phyloP scores from a whole-genome alignment of 2,113 vertebrate species.

The Chlamydotis undulata region DNA sequence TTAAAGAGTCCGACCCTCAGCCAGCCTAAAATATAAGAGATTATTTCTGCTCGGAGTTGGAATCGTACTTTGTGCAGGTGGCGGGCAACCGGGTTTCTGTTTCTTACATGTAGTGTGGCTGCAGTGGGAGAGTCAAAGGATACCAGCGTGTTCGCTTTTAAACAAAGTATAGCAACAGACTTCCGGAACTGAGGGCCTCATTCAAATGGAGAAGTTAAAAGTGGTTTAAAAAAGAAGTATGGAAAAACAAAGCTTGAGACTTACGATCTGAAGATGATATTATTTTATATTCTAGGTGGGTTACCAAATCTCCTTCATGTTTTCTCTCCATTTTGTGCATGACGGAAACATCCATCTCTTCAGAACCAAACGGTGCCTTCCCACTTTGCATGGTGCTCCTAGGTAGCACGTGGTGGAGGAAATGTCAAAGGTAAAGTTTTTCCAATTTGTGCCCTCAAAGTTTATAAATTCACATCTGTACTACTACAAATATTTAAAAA shows the following conservation, averaged over 20 bases:
- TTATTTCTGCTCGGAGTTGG: neutral
- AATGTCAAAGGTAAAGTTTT: rapidly evolving
- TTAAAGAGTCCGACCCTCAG: rapidly evolving
- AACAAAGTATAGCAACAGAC: neutral
- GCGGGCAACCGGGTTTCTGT: neutral
- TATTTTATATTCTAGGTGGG: neutral
- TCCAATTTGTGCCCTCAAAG: neutral
- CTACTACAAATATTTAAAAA: neutral
- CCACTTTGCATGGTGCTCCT: rapidly evolving
- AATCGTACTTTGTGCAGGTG: rapidly evolving
- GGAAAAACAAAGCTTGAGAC: neutral
- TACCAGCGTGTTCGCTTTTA: rapidly evolving
- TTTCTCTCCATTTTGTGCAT: neutral
- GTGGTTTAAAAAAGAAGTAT: rapidly evolving
- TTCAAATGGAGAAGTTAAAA: neutral
- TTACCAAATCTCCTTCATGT: rapidly evolving
- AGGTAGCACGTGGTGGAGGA: rapidly evolving
- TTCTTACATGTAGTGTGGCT: rapidly evolving
- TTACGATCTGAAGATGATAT: neutral
- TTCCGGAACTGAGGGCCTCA: neutral
- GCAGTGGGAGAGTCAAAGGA: rapidly evolving
- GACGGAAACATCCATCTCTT: neutral
- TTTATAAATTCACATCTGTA: neutral
- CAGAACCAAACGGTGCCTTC: rapidly evolving
- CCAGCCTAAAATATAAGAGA: neutral